These are phyloP conservation scores for Trichopoda pennipes DNA, from an alignment of 2,888 invertebrate species.

Conservation along the genomic window DNA sequence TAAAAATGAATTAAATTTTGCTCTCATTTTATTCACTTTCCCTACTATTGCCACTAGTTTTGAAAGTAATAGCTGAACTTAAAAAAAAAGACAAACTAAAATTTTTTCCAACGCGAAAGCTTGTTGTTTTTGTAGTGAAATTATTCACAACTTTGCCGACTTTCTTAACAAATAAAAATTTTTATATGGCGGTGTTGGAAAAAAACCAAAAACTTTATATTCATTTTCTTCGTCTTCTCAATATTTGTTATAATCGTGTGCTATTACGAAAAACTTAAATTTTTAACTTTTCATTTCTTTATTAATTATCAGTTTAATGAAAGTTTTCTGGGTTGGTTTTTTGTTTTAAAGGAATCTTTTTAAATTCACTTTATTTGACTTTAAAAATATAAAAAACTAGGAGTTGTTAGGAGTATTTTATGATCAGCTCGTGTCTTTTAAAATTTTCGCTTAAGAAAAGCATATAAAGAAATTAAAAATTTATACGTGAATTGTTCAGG, in stretches of 20 bases:
- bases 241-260: not conserved
- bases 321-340: not conserved
- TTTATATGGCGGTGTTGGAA: constrained; percentile 59
- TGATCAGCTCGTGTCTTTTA: too few species aligned
- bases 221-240: constrained; percentile 49
- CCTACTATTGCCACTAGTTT: constrained; percentile 62
- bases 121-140: constrained; percentile 68
- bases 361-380: not conserved
- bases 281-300: constrained; percentile 54
- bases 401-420: too few species aligned
- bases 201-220: constrained; percentile 59
- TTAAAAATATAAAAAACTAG: too few species aligned
- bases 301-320: constrained; percentile 27
- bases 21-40: constrained; percentile 66
- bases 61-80: constrained; percentile 44
- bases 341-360: not conserved
- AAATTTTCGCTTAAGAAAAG: too few species aligned
- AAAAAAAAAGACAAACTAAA: constrained; percentile 13
- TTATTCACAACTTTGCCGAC: constrained; percentile 73
- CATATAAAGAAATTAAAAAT: too few species aligned
- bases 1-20: constrained; percentile 51
- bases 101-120: constrained; percentile 62
- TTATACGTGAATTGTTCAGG: too few species aligned
- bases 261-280: constrained; percentile 23
- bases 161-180: constrained; percentile 68